Conservation (phyloP, 2,113 vertebrate genomes). For the Tor tambroides region DNA sequence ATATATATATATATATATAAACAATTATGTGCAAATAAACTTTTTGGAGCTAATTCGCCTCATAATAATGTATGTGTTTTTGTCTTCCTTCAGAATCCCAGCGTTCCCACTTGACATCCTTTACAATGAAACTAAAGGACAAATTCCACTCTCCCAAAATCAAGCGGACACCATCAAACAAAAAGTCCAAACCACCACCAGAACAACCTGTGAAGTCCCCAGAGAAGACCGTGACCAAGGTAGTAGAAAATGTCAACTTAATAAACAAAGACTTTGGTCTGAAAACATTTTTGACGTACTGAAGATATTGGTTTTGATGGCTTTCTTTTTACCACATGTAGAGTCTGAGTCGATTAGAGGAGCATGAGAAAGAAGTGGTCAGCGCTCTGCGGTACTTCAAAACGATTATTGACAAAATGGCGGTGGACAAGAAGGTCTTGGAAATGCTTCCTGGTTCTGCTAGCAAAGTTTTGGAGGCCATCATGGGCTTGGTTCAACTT, state of each 20-base stretch:
- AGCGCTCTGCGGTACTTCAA: conserved; percentile 93
- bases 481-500: conserved; percentile 84
- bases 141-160: conserved; percentile 92
- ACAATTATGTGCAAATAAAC: too few species aligned
- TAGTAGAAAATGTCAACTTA: conserved; percentile 56
- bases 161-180: conserved; percentile 85
- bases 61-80: background rate
- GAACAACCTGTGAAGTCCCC: conserved; percentile 79
- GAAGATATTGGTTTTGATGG: background rate
- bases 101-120: conserved; percentile 88
- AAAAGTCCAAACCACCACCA: conserved; percentile 77
- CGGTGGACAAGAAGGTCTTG: conserved; percentile 84
- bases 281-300: background rate
- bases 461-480: conserved; percentile 87
- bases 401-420: conserved; percentile 92
- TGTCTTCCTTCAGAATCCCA: conserved; percentile 81
- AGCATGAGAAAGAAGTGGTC: conserved; percentile 89
- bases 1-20: too few species aligned
- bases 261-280: background rate
- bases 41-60: background rate
- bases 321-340: conserved; percentile 53
- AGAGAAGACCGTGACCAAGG: conserved; percentile 82
- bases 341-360: conserved; percentile 81
- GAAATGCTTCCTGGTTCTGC: conserved; percentile 92
- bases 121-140: conserved; percentile 94